Conservation (phyloP, 1,140 invertebrate species). For the Planococcus citri region DNA sequence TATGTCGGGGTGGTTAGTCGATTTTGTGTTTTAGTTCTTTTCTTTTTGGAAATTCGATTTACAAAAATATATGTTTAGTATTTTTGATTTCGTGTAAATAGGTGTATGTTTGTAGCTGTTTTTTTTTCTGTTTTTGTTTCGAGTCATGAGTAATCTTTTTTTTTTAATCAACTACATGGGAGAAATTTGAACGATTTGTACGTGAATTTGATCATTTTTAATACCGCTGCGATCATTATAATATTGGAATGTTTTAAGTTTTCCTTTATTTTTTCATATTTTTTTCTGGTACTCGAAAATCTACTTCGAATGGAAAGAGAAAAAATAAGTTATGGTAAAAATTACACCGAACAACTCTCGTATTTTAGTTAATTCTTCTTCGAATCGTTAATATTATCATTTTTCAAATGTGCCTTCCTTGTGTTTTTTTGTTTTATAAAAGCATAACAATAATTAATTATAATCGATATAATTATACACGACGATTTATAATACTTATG, state of each 20-base stretch:
- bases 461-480: not conserved
- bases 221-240: not conserved
- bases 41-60: too few species aligned
- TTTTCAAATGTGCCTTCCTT: slow-evolving; percentile 2
- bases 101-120: too few species aligned
- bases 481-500: not conserved
- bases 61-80: too few species aligned
- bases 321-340: not conserved
- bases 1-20: too few species aligned
- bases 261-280: not conserved
- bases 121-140: too few species aligned
- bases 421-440: not conserved
- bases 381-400: not conserved
- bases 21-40: too few species aligned
- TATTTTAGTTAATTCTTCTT: not conserved
- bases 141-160: too few species aligned
- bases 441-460: not conserved
- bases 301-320: not conserved
- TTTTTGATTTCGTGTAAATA: too few species aligned
- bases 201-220: not conserved
- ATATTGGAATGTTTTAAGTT: not conserved
- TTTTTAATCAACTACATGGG: too few species aligned
- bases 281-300: not conserved
- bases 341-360: not conserved
- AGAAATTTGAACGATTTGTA: not conserved